A percentile compares a stretch with the other conserved stretches of the same genome.
Evolutionary conservation across 2,113 vertebrate genomes (phyloP).

Genomic region (Dascyllus trimaculatus): DNA sequence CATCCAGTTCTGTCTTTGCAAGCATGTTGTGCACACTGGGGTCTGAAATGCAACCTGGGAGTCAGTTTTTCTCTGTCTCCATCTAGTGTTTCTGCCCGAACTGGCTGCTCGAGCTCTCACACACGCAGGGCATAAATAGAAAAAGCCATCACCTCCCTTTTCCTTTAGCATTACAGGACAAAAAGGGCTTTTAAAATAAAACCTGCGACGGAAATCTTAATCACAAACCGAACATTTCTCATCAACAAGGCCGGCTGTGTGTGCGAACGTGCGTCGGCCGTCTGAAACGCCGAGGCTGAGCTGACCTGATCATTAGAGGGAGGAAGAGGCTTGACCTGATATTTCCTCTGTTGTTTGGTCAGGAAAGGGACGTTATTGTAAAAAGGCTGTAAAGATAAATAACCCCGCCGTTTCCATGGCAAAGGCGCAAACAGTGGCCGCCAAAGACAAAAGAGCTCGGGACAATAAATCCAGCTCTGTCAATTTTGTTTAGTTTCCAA

Average conservation of each 20-base stretch:
- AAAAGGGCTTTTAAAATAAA: slow-evolving; percentile 49
- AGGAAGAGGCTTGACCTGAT: slow-evolving; percentile 84
- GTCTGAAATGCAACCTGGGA: slow-evolving; percentile 23
- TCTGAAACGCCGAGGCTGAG: slow-evolving; percentile 71
- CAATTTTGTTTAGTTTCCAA: slow-evolving; percentile 90
- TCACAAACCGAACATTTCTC: slow-evolving; percentile 58
- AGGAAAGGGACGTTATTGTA: slow-evolving; percentile 84
- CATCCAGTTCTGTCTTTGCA: not conserved
- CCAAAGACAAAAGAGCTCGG: slow-evolving; percentile 81
- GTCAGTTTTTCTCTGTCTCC: slow-evolving; percentile 81
- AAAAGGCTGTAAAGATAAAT: slow-evolving; percentile 86
- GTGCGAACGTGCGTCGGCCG: slow-evolving; percentile 49
- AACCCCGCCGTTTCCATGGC: slow-evolving; percentile 88
- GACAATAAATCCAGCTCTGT: slow-evolving; percentile 89
- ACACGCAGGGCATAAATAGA: slow-evolving; percentile 52
- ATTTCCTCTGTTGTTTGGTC: slow-evolving; percentile 87
- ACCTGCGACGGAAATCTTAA: slow-evolving; percentile 57
- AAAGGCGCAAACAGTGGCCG: slow-evolving; percentile 85
- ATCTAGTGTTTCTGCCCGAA: slow-evolving; percentile 77
- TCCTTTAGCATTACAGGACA: slow-evolving; percentile 54
- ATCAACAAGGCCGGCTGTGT: slow-evolving; percentile 42
- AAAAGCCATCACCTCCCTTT: slow-evolving; percentile 48
- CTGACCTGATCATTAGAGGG: slow-evolving; percentile 81
- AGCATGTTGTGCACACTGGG: not conserved
- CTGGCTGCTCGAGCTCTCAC: slow-evolving; percentile 22